phyloP scores from a whole-genome alignment of 2,888 invertebrate species.

The Plutella xylostella region DNA sequence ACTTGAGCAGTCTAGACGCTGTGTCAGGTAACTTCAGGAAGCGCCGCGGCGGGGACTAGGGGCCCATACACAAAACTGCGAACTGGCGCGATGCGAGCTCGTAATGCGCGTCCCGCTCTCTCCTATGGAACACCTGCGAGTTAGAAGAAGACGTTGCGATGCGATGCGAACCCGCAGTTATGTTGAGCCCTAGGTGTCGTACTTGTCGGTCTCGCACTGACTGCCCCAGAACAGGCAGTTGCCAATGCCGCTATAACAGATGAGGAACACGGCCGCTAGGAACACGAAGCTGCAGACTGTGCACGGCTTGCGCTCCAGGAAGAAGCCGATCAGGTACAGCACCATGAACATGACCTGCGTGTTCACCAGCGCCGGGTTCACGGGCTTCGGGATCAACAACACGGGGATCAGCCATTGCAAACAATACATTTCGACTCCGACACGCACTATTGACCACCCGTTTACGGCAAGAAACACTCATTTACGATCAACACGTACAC shows the following conservation, averaged over 20 bases:
- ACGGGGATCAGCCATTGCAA: conserved; percentile 98
- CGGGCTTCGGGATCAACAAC: conserved; percentile 95
- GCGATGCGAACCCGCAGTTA: no score
- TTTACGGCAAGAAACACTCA: no score
- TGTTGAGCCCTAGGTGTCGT: conserved; percentile 59
- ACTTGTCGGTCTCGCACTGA: conserved; percentile 78
- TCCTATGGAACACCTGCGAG: no score
- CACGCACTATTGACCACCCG: conserved; percentile 1
- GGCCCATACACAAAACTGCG: no score
- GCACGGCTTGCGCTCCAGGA: conserved; percentile 95
- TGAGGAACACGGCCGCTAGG: conserved; percentile 89
- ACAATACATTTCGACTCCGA: conserved; percentile 82
- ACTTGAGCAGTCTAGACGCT: conserved; percentile 48
- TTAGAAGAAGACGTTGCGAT: no score
- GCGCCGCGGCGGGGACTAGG: conserved; percentile 14
- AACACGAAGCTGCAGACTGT: conserved; percentile 97
- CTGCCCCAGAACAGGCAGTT: conserved; percentile 93
- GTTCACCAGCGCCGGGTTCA: conserved; percentile 95
- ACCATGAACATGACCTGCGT: conserved; percentile 98
- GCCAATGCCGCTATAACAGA: conserved; percentile 96
- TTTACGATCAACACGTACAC: conserved; percentile 22
- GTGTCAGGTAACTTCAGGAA: conserved; percentile 33
- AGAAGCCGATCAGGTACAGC: conserved; percentile 95
- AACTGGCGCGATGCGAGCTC: no score
- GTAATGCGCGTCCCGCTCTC: no score